Evolutionary conservation across 2,888 invertebrate genomes (phyloP).

Genomic region (Tricholauxania praeusta): DNA sequence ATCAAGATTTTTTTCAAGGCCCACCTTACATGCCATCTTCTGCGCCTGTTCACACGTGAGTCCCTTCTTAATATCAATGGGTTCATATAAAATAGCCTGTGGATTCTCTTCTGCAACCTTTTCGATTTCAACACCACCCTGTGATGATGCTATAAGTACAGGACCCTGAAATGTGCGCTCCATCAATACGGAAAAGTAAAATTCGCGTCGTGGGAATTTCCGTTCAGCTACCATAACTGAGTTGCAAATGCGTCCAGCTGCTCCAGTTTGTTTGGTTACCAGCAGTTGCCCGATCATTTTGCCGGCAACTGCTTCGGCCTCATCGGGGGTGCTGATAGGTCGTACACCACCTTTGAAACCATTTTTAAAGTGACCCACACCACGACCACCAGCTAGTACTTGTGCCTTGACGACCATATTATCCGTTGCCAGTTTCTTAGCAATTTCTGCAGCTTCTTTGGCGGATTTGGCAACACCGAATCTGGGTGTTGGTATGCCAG

Average conservation of each 20-base stretch:
- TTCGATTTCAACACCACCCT: slow-evolving; percentile 97
- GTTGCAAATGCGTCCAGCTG: slow-evolving; percentile 91
- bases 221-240: slow-evolving; percentile 97
- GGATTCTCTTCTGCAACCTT: slow-evolving; percentile 94
- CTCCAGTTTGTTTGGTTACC: slow-evolving; percentile 97
- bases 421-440: slow-evolving; percentile 79
- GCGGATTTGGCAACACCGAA: slow-evolving; percentile 89
- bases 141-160: slow-evolving; percentile 93
- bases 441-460: slow-evolving; percentile 85
- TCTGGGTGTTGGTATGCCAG: slow-evolving; percentile 49
- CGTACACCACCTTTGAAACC: slow-evolving; percentile 95
- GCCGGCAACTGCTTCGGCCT: slow-evolving; percentile 82
- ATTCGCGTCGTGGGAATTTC: slow-evolving; percentile 96
- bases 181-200: slow-evolving; percentile 98
- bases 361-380: slow-evolving; percentile 92
- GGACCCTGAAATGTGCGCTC: slow-evolving; percentile 96
- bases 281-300: slow-evolving; percentile 93
- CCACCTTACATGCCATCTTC: slow-evolving; percentile 71
- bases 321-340: slow-evolving; percentile 82
- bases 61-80: slow-evolving; percentile 85
- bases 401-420: slow-evolving; percentile 91
- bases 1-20: slow-evolving; percentile 75
- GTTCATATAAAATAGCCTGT: slow-evolving; percentile 91
- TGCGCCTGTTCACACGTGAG: slow-evolving; percentile 81
- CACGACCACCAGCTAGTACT: slow-evolving; percentile 93